Base-by-base conservation (phyloP, 2,113 vertebrate genomes). In the Lophura nycthemera region DNA sequence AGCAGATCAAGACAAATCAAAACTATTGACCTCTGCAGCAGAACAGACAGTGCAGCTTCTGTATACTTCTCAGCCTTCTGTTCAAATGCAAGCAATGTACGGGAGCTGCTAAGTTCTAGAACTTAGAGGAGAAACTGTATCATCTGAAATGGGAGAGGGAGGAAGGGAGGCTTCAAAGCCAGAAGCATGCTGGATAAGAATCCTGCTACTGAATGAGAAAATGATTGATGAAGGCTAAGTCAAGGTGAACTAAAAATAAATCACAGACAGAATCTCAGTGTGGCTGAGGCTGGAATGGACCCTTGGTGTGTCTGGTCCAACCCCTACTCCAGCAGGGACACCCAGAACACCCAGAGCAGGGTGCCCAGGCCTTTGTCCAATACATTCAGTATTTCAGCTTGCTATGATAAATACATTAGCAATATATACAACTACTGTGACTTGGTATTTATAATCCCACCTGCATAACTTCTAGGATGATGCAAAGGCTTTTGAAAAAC, bases 351-450 rank as follows among this genome's bases (percentile, higher is more conserved):
- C 16, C 14, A 38, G 60, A 17, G 36, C 36, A 40, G 24, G 36
- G 6, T 27, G 24, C 24, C 36, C 38, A 64, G 16, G 36, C 25
- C 61, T 36, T 8, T 29, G 11, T 64, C 61, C 16, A 40, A 11
- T 11, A 48, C 19, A 57, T 61, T 13, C 63, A 73, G 52, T 66
- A 38, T 29, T 75, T 72, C 54, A 36, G 5, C 85, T 79, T 85
- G 12, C 9, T 25, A 1, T 25, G 4, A 17, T 40, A 29, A 34
- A 50, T 45, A 38, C 69, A 10, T 15, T 59, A 77, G 48, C 12
- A 3, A 3, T 77, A 1, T 36, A 6, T 56, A 2, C 67, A 45
- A 57, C 19, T 73, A 5, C 7, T 0, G 0, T 47, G 82, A 52
- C 25, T 27, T 91, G 14, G 2, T 8, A 65, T 82, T 93, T 82